A percentile compares a stretch with the other conserved stretches of the same genome.
phyloP scores from a whole-genome alignment of 2,797 vertebrate genomes.

The Erethizon dorsatum region DNA sequence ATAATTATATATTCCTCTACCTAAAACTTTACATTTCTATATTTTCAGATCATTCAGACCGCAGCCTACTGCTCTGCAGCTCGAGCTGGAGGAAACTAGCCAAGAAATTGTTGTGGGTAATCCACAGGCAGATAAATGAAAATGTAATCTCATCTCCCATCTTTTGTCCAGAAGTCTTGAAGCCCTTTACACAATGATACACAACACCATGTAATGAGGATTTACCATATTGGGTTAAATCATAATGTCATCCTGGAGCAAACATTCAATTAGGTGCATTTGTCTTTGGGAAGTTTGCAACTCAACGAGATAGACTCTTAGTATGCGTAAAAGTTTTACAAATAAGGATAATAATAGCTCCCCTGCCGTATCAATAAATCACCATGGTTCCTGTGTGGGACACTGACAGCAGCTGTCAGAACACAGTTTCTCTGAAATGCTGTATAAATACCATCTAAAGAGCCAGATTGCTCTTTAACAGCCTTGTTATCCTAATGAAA shows the following conservation, averaged over 20 bases:
- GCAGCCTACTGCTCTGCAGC: not conserved
- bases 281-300: constrained; percentile 80
- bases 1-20: not conserved
- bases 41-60: not conserved
- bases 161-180: constrained; percentile 19
- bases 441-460: constrained; percentile 80
- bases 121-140: not conserved
- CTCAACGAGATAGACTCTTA: constrained; percentile 52
- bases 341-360: constrained; percentile 72
- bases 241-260: not conserved
- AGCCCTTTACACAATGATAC: not conserved
- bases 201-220: not conserved
- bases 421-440: constrained; percentile 76
- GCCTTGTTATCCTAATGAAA: constrained; percentile 87
- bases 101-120: not conserved
- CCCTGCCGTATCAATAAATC: constrained; percentile 73
- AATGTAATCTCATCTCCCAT: not conserved
- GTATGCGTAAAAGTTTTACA: constrained; percentile 74
- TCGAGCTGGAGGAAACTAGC: not conserved
- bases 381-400: constrained; percentile 39
- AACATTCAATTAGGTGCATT: not conserved
- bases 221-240: constrained; percentile 28
- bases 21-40: not conserved
- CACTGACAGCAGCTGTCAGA: constrained; percentile 82
- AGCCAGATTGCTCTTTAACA: constrained; percentile 84